Evolutionary conservation across 2,113 vertebrate genomes (phyloP).

Genomic region (Serilophus lunatus): DNA sequence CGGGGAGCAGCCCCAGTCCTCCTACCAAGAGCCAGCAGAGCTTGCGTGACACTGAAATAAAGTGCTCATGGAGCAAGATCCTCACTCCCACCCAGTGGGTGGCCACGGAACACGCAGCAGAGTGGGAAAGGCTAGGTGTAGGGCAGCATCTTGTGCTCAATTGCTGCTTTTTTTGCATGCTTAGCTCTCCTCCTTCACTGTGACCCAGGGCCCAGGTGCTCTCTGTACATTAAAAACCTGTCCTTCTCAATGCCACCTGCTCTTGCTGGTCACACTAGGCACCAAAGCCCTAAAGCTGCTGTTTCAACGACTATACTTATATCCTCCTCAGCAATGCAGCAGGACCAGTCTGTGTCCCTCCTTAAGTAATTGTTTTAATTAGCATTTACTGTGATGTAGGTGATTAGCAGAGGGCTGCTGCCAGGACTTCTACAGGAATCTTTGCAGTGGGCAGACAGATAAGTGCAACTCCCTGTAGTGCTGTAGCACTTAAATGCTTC

Average conservation of each 20-base stretch:
- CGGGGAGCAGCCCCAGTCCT: neutral
- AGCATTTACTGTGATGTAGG: neutral
- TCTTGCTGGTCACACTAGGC: neutral
- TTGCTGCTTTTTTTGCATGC: neutral
- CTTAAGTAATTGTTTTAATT: conserved; percentile 46
- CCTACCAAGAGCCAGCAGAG: neutral
- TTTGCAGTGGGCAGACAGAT: neutral
- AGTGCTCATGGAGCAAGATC: neutral
- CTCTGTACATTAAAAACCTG: neutral
- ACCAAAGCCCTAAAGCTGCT: neutral
- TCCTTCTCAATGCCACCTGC: neutral
- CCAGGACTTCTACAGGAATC: conserved; percentile 4
- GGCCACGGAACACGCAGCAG: fast-evolving
- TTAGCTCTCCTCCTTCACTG: neutral
- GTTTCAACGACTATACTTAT: neutral
- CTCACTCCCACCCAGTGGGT: neutral
- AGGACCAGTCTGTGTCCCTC: neutral
- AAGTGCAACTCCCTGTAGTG: neutral
- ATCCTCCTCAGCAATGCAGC: neutral
- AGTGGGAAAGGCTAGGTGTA: neutral
- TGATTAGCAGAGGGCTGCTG: neutral
- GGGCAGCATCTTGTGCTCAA: neutral
- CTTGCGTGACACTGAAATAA: neutral
- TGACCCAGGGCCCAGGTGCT: neutral
- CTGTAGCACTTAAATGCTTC: neutral